Evolutionary conservation across 2,113 vertebrate genomes (phyloP), one percentile per base, ranked within the genome.

Genomic region (Calidris pygmaea): DNA sequence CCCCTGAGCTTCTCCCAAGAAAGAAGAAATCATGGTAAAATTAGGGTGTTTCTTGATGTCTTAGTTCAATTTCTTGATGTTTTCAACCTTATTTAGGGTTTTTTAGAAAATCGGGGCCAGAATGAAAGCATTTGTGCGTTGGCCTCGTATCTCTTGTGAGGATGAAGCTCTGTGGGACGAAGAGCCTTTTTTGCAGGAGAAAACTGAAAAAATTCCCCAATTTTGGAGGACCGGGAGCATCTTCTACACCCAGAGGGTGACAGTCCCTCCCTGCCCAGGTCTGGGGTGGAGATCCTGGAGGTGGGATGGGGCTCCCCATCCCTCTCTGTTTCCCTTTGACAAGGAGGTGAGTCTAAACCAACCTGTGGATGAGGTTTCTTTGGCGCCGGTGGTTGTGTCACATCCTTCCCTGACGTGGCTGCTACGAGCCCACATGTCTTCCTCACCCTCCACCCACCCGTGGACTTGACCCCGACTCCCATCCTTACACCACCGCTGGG

Each of bases 321-420:
- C 19, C 10, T 17, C 37, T 55, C 30, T 6, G 0, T 53, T 52
- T 62, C 37, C 60, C 23, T 27, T n/a, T 48, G 48, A 7, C 37
- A 43, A 41, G 18, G 56, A 9, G 6, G 43, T 13, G 6, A 26
- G 34, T 37, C 30, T 10, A 60, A 60, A 35, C 34, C 56, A 47
- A 60, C 35, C 43, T 34, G 3, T 3, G 27, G n/a, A 24, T 24
- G n/a, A 32, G n/a, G 19, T 30, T 47, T 37, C 47, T 60, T 60
- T 37, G 43, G n/a, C 0, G 16, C 45, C 6, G 2, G 11, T 5
- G 12, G n/a, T 62, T 32, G 7, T 2, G 5, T 26, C 10, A 4
- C 14, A 1, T 14, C 58, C 75, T 62, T 62, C 58, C 21, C 8
- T 22, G 62, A 10, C 4, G 1, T 12, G 21, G n/a, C 12, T 27